Evolutionary conservation across 2,113 vertebrate genomes (phyloP), one percentile per base, ranked within the genome.

Genomic region (Dipodomys stephensi): DNA sequence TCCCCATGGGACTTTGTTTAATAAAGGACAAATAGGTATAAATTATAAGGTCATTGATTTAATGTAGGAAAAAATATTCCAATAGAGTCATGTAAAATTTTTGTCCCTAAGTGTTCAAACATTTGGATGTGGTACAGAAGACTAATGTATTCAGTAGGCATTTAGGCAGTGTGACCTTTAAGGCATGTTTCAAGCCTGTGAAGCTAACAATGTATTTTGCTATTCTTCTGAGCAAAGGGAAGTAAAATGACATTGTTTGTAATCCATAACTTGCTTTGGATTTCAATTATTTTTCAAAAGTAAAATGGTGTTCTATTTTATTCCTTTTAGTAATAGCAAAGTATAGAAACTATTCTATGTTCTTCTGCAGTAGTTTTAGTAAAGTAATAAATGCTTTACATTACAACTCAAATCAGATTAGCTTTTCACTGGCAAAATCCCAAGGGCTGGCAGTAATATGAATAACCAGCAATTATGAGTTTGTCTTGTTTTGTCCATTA

Each of bases 191-290:
- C 49, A 92, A 79, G 4, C 3, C 8, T 28, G 0, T 19, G 35
- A 83, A 81, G 12, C 44, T 49, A 57, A 35, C 76, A 87, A 62
- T 35, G 62, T 83, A 60, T 71, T 89, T 92, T 87, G 71, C 13
- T 94, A 44, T 57, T 93, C 87, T 91, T 78, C 46, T 87, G 22
- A 69, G 20, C 74, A 77, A 93, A 27, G 6, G 25, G 11, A 93
- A 89, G 32, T 16, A 77, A 82, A 89, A 62, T 93, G 22, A 57
- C 69, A 93, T 92, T 88, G 2, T 19, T 92, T 88, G 2, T 19
- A 10, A 0, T 65, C 3, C 49, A 9, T 77, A 73, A 25, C 28
- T 94, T 88, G 23, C 30, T 81, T 87, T 28, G 32, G 4, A 87
- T 81, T 87, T 91, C 67, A 92, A 91, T 68, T 5, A 25, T 20